Base-by-base conservation (phyloP, 2,113 vertebrate genomes). In the Cichladusa arquata region DNA sequence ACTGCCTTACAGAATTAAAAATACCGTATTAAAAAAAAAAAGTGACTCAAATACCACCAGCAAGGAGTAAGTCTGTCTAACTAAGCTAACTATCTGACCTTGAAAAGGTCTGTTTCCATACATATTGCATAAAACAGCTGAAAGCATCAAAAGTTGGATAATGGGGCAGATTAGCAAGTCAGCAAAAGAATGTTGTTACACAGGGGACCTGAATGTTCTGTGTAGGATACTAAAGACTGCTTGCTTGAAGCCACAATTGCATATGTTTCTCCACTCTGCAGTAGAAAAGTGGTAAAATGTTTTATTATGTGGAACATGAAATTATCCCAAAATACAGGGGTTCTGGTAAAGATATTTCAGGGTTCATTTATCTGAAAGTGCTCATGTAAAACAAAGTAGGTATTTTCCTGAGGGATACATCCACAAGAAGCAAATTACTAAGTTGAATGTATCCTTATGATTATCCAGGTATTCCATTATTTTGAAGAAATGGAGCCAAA, bases 31-130 rank as follows among this genome's bases (percentile, higher is more conserved):
- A 25, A 23, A 60, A 66, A 81, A 44, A 22, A 40, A 45, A 4
- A 2, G 2, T 38, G 18, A 20, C 11, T n/a, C 1, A 5, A 29
- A 1, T 73, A 44, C 12, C 14, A 40, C 24, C 24, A 83, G 8
- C 8, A 76, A 57, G 14, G 28, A 73, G 5, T 17, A 40, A 45
- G 13, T 19, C n/a, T 64, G 28, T 22, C 11, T 66, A 53, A 42
- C 14, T 57, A 47, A 36, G 14, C 2, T 33, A 48, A 14, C 18
- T 50, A 40, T 48, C 12, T 61, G 54, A n/a, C n/a, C 40, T 86
- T 67, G 36, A 71, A 88, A 95, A 87, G 34, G 0, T 7, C 3
- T 34, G 25, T 14, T 6, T 87, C 48, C 38, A 7, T 57, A 47
- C 4, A 20, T 11, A 42, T 11, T 29, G 15, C 18, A 65, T 9